phyloP scores from a whole-genome alignment of 2,113 vertebrate genomes.

The Hippolais icterina region DNA sequence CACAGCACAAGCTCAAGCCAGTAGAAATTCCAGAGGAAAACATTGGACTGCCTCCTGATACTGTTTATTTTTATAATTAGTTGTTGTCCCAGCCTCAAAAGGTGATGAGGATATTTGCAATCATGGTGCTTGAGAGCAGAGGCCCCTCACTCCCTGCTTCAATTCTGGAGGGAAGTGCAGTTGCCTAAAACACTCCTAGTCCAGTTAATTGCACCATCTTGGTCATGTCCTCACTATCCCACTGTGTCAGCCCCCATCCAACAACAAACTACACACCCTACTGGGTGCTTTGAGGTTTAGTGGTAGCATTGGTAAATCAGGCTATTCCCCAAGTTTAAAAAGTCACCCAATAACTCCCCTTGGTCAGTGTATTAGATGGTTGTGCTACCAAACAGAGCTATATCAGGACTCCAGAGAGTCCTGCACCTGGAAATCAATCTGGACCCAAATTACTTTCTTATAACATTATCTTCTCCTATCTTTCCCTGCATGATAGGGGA shows the following conservation, averaged over 20 bases:
- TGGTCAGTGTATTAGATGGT: background rate
- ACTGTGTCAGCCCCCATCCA: background rate
- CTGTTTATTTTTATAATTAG: background rate
- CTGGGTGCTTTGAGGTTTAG: background rate
- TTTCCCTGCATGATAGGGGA: accelerated
- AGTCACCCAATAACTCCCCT: background rate
- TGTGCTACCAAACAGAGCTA: background rate
- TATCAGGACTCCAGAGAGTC: background rate
- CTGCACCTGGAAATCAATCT: background rate
- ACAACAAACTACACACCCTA: background rate
- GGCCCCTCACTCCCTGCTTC: background rate
- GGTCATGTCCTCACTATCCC: background rate
- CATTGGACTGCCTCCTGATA: background rate
- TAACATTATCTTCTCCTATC: background rate
- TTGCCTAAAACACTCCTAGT: background rate
- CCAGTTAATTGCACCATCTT: background rate
- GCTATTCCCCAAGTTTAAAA: background rate
- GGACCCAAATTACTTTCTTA: background rate
- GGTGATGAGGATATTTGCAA: background rate
- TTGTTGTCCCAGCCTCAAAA: background rate
- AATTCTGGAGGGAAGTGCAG: background rate
- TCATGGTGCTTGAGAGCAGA: background rate
- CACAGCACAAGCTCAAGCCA: background rate
- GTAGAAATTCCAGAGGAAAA: background rate
- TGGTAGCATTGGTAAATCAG: background rate